phyloP scores from a whole-genome alignment of 1,140 invertebrate species.

The Dendrolimus kikuchii region DNA sequence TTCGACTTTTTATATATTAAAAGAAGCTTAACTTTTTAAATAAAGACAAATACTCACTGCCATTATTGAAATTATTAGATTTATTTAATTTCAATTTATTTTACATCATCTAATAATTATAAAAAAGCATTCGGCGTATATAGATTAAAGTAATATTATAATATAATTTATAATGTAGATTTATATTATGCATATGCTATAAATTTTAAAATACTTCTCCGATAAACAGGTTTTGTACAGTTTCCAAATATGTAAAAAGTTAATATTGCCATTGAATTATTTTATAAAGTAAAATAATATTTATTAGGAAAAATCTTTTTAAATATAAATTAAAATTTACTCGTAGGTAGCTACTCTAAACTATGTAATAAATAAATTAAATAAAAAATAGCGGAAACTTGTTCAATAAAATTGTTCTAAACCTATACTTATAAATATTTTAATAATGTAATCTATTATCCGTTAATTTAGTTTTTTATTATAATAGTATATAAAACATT shows the following conservation, averaged over 20 bases:
- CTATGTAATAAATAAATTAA: background rate
- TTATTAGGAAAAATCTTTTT: conserved; percentile 29
- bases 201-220: too few species aligned
- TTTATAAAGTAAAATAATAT: conserved; percentile 6
- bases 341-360: conserved; percentile 37
- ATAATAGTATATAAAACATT: conserved; percentile 40
- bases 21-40: background rate
- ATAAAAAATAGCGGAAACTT: conserved; percentile 48
- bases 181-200: too few species aligned
- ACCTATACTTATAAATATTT: conserved; percentile 21
- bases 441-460: conserved; percentile 4
- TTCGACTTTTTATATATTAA: background rate
- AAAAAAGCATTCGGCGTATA: too few species aligned
- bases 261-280: background rate
- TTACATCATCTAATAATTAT: too few species aligned
- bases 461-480: conserved; percentile 32
- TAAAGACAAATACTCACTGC: background rate
- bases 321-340: conserved; percentile 31
- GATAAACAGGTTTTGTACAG: too few species aligned
- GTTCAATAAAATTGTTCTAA: conserved; percentile 67
- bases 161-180: too few species aligned
- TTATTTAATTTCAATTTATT: too few species aligned
- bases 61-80: too few species aligned
- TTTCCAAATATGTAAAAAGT: background rate
- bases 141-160: too few species aligned